phyloP scores from a whole-genome alignment of 2,797 vertebrate genomes.

The Pantherophis vulpinus region DNA sequence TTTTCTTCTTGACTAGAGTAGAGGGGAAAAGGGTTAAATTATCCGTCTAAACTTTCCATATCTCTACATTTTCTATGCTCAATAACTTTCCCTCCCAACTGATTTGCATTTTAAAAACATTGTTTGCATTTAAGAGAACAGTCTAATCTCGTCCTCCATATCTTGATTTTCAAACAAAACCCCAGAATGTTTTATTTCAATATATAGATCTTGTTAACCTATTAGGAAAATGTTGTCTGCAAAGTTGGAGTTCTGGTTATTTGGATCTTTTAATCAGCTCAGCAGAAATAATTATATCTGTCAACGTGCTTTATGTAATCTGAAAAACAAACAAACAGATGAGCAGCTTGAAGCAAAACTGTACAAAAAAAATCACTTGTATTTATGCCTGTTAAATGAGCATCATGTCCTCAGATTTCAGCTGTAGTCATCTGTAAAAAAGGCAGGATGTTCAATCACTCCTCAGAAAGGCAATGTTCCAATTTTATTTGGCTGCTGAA shows the following conservation, averaged over 20 bases:
- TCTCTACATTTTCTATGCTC: neutral
- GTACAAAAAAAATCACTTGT: constrained; percentile 9
- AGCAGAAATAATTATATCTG: constrained; percentile 42
- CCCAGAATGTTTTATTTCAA: constrained; percentile 25
- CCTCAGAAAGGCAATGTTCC: constrained; percentile 3
- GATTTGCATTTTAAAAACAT: neutral
- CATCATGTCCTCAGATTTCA: constrained; percentile 24
- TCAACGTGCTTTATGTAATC: constrained; percentile 26
- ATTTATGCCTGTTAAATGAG: constrained; percentile 31
- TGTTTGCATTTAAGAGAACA: neutral
- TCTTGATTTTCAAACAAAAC: constrained; percentile 34
- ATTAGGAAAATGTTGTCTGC: constrained; percentile 43
- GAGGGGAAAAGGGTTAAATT: no score
- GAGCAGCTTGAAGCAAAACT: constrained; percentile 26
- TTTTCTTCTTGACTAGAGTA: no score
- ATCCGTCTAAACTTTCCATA: no score
- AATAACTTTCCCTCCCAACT: neutral
- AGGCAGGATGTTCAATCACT: neutral
- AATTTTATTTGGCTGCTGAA: neutral
- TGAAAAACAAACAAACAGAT: constrained; percentile 35
- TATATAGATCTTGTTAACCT: constrained; percentile 36
- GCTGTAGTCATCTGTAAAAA: constrained; percentile 10
- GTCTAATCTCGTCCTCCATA: neutral
- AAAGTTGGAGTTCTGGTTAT: neutral
- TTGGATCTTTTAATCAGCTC: constrained; percentile 29